Evolutionary conservation across 2,113 vertebrate genomes (phyloP), one percentile per base, ranked within the genome.

Genomic region (Lamprotornis superbus): DNA sequence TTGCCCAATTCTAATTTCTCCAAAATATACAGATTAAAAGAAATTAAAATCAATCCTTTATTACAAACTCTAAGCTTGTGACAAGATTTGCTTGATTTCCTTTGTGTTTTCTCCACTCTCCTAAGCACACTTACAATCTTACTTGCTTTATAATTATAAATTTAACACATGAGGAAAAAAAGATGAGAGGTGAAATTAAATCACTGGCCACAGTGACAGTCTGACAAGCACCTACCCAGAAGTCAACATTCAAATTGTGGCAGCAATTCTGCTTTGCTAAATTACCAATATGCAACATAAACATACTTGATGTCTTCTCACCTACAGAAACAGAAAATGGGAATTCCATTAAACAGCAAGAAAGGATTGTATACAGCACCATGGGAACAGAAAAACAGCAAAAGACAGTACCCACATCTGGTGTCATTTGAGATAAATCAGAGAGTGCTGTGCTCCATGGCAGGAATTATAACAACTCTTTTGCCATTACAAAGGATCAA

Each of bases 401-500:
- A 49, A 82, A 77, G 37, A 35, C 9, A 74, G 52, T 77, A 81
- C 40, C 70, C 57, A 80, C 42, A 68, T 33, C 39, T 84, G 39
- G 17, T 20, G 33, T 39, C 47, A 82, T 53, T 77, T 77, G 73
- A 73, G 33, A 84, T 87, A 95, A 96, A 90, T 89, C 53, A 90
- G 56, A 70, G 65, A 83, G 71, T 31, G 28, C 68, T 84, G 40
- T 71, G 69, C 50, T 93, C 47, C 55, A 55, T 21, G 40, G 79
- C 73, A 90, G 65, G 67, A 90, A 89, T 82, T 65, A 12, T 23
- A 95, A 78, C 84, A 94, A 71, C 53, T 78, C 81, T 92, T 69
- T 49, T 82, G 44, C 60, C 64, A 63, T 86, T 86, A 84, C 53
- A 70, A 46, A 69, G 50, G 78, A 89, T 93, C 39, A 24, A 83